Percentiles rank a stretch among this genome's conserved stretches.
phyloP scores from a whole-genome alignment of 2,888 invertebrate genomes.

The Zaprionus lineosus region DNA sequence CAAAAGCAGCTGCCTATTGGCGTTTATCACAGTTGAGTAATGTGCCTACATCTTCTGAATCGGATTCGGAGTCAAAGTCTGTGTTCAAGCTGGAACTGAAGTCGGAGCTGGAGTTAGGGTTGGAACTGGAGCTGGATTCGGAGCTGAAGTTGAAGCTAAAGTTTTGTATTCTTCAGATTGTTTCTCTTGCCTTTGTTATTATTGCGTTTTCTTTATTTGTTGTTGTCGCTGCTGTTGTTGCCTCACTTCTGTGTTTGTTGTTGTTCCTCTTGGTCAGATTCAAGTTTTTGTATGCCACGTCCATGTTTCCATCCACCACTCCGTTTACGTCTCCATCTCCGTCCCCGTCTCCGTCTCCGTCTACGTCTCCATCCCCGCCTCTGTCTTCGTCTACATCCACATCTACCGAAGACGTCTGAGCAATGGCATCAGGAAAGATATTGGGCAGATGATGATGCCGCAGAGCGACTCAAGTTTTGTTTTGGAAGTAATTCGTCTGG shows the following conservation, averaged over 20 bases:
- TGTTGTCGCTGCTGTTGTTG: slow-evolving; percentile 14
- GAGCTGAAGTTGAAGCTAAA: slow-evolving; percentile 16
- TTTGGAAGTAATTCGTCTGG: slow-evolving; percentile 74
- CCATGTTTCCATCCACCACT: too few species aligned
- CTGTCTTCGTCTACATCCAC: slow-evolving; percentile 29
- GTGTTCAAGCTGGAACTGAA: slow-evolving; percentile 16
- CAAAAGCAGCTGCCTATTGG: slow-evolving; percentile 74
- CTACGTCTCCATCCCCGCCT: too few species aligned
- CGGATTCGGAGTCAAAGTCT: slow-evolving; percentile 16
- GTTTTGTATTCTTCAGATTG: slow-evolving; percentile 6
- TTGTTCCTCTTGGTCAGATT: slow-evolving; percentile 10
- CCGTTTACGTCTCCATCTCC: slow-evolving; percentile 28
- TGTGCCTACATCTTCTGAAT: slow-evolving; percentile 42
- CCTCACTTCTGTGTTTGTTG: not conserved
- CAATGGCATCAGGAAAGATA: slow-evolving; percentile 28
- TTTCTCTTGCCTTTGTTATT: slow-evolving; percentile 32
- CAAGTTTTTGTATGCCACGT: too few species aligned
- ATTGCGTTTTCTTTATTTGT: slow-evolving; percentile 47
- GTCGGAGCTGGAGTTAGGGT: slow-evolving; percentile 20
- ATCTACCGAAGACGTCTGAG: too few species aligned
- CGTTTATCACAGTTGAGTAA: slow-evolving; percentile 74
- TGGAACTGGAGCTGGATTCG: slow-evolving; percentile 15
- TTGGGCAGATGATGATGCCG: slow-evolving; percentile 58
- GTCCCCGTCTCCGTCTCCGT: too few species aligned
- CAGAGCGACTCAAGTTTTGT: slow-evolving; percentile 53